These are phyloP conservation scores for Minunthozetes semirufus DNA, from an alignment of 2,888 invertebrate genomes.

Conservation along the genomic window DNA sequence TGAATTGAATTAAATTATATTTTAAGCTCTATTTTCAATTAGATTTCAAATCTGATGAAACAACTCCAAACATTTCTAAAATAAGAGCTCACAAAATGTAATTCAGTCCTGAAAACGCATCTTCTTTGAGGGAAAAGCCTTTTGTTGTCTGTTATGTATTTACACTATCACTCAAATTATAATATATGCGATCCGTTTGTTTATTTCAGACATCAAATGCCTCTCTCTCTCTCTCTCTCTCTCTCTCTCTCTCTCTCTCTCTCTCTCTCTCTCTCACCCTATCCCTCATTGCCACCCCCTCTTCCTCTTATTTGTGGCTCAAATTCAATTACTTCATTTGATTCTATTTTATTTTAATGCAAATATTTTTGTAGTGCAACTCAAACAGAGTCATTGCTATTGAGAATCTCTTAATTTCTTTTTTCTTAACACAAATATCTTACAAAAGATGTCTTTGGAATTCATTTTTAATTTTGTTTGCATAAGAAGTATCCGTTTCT, in stretches of 20 bases:
- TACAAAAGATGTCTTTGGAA: not conserved
- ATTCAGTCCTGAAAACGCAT: too few species aligned
- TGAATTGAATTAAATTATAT: not conserved
- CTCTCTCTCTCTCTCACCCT: not conserved
- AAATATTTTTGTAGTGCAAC: constrained; percentile 13
- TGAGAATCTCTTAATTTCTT: not conserved
- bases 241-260: too few species aligned
- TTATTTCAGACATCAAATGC: constrained; percentile 17
- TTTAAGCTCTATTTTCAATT: not conserved
- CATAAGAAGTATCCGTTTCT: not conserved
- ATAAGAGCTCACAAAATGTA: too few species aligned
- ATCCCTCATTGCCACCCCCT: not conserved
- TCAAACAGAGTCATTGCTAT: not conserved
- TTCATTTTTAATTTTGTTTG: not conserved
- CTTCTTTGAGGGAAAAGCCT: not conserved
- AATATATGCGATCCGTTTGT: not conserved
- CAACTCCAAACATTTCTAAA: too few species aligned
- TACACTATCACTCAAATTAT: not conserved
- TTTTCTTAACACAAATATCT: too few species aligned
- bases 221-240: not conserved
- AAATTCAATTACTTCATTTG: constrained; percentile 13
- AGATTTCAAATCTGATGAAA: not conserved
- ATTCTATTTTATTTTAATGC: not conserved
- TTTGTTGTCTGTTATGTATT: constrained; percentile 1
- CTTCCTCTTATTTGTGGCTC: not conserved